A percentile compares a stretch with the other conserved stretches of the same genome.
Conservation (phyloP, 2,888 invertebrate species). For the Herminia tarsipennalis region DNA sequence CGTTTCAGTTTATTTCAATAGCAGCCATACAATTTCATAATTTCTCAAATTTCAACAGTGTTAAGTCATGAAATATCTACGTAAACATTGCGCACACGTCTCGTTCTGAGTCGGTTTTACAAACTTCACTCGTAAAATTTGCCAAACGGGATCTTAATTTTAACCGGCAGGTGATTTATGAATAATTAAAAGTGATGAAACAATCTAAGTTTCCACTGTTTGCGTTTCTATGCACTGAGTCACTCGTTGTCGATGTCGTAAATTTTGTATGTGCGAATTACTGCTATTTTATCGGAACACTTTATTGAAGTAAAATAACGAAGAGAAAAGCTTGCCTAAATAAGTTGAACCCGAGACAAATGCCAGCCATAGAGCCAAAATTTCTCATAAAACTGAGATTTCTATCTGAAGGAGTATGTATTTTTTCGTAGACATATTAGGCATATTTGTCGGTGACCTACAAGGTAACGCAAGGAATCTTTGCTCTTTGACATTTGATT, state of each 20-base stretch:
- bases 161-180: slow-evolving; percentile 62
- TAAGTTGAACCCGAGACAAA: slow-evolving; percentile 11
- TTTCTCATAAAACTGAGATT: slow-evolving; percentile 19
- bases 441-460: slow-evolving; percentile 31
- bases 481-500: slow-evolving; percentile 44
- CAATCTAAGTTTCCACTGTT: slow-evolving; percentile 48
- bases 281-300: slow-evolving; percentile 23
- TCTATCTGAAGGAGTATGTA: slow-evolving; percentile 9
- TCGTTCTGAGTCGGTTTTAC: slow-evolving; percentile 46
- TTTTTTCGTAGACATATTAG: slow-evolving; percentile 24
- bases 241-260: slow-evolving; percentile 35
- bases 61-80: slow-evolving; percentile 45
- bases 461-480: slow-evolving; percentile 23
- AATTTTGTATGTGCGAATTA: slow-evolving; percentile 28
- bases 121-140: slow-evolving; percentile 62
- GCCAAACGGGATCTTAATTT: slow-evolving; percentile 59
- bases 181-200: slow-evolving; percentile 61
- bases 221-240: slow-evolving; percentile 45
- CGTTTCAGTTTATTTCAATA: slow-evolving; percentile 27
- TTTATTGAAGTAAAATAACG: slow-evolving; percentile 20
- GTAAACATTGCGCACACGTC: slow-evolving; percentile 51
- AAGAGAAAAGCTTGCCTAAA: slow-evolving; percentile 15
- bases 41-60: slow-evolving; percentile 40
- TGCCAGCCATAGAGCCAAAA: slow-evolving; percentile 5
- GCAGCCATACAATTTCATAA: slow-evolving; percentile 21